Evolutionary conservation across 2,797 vertebrate genomes (phyloP), one percentile per base, ranked within the genome.

Genomic region (Melanotaenia boesemani): DNA sequence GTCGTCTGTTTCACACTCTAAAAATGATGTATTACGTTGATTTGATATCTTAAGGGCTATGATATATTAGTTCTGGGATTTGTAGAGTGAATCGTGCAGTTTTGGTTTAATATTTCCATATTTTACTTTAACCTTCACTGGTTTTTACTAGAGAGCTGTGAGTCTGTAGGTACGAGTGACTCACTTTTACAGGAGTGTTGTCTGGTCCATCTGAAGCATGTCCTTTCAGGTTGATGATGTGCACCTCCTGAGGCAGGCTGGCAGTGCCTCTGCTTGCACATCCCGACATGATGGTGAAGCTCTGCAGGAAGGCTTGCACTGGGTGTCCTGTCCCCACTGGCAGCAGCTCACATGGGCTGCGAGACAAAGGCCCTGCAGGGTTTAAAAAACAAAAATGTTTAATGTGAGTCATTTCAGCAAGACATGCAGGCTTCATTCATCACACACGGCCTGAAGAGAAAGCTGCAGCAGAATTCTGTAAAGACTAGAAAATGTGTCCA

Each of bases 251-350:
- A 0, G 95, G 95, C 58, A 96, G 93, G 59, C 83, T 88, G 0
- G 80, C 89, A 0, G 97, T 99, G 86, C 96, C 97, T 57, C 95
- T 91, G 91, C 97, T 99, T n/a, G 97, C 97, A 41, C 98, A 99
- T 83, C 98, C 98, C 0, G 98, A 97, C 76, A 97, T 77, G 66
- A 94, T 95, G 0, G 96, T 96, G 89, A 97, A 98, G 87, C 95
- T 98, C 92, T 96, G 96, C 83, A 95, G 22, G 65, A 95, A 75
- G 61, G 97, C 97, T 88, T 97, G 97, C 77, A 99, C 97, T 0
- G 98, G 97, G 79, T 99, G 97, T 0, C 95, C 95, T 41, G 70
- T 85, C 5, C 95, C 97, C 41, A 98, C 95, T 0, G 96, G 95
- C 0, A 91, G 93, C 87, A 97, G 89, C 74, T 96, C 93, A 88